A percentile compares a stretch with the other conserved stretches of the same genome.
These are phyloP conservation scores for Mastacembelus armatus DNA, from an alignment of 2,797 vertebrate genomes.

Conservation along the genomic window DNA sequence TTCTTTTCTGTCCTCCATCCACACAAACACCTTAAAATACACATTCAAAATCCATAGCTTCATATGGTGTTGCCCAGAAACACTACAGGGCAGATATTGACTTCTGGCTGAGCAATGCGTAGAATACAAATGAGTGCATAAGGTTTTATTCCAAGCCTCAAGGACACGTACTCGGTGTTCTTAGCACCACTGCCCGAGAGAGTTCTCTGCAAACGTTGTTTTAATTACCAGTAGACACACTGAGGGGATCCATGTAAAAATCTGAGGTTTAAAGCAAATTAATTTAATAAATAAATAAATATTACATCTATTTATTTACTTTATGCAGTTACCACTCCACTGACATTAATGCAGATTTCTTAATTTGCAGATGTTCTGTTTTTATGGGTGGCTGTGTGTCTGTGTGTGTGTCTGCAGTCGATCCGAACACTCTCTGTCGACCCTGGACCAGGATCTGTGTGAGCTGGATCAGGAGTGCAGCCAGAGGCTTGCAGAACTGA, in stretches of 20 bases:
- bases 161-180: constrained; percentile 8
- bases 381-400: constrained; percentile 15
- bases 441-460: constrained; percentile 90
- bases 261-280: neutral
- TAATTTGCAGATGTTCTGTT: constrained; percentile 12
- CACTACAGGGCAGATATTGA: neutral
- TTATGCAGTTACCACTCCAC: neutral
- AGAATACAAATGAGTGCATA: constrained; percentile 28
- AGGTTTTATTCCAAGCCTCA: constrained; percentile 6
- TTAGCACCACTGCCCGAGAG: neutral
- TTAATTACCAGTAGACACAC: too few species aligned
- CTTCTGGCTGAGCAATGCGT: neutral
- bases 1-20: neutral
- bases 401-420: constrained; percentile 78
- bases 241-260: neutral
- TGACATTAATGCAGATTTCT: neutral
- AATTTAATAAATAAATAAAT: neutral
- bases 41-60: neutral
- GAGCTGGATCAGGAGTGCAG: constrained; percentile 91
- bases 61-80: neutral
- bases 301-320: neutral
- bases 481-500: constrained; percentile 90
- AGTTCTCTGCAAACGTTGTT: neutral
- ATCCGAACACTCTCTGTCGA: constrained; percentile 88
- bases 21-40: neutral